Evolutionary conservation across 2,797 vertebrate genomes (phyloP), one percentile per base, ranked within the genome.

Genomic region (Oreonectes daqikongensis): DNA sequence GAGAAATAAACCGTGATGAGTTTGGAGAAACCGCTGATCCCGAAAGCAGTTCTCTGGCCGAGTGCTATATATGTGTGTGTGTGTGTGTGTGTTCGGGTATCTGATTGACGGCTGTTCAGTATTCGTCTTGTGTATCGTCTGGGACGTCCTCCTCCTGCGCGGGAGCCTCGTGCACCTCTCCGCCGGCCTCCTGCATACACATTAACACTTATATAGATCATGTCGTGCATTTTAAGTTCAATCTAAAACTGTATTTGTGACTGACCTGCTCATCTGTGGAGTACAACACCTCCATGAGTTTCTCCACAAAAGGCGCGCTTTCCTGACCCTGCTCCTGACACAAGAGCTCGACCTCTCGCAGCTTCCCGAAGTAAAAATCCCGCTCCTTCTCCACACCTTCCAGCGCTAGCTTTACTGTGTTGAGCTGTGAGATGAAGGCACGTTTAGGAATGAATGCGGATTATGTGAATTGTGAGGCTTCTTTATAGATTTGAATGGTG

Each of bases 331-430:
- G 97, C 12, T 98, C 97, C 88, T 99, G 98, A 90, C 97, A 99
- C 81, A 99, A 93, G 68, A 97, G 91, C 89, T 99, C 98, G 79
- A 99, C 97, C 88, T 99, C 97, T 84, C 97, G 93, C 93, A 99
- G 91, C 90, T 99, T 99, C 76, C 97, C 95, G 50, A 99, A 99
- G 91, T 99, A 99, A 93, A 97, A 99, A 92, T 99, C 97, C 85
- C 98, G 93, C 90, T 99, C 98, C 87, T 99, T 99, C 89, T 99
- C 97, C 86, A 97, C 94, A 0, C 97, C 97, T 92, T 99, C 97
- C 82, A 99, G 94, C 84, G 96, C 95, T 86, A 92, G 90, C 91
- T 99, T 99, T 94, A 99, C 92, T 35, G 95, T 96, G 91, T 95
- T 95, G 89, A 99, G 91, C 98, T 99, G 81, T 12, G 50, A 40